phyloP scores from a whole-genome alignment of 2,888 invertebrate species.

The Hanleya hanleyi region DNA sequence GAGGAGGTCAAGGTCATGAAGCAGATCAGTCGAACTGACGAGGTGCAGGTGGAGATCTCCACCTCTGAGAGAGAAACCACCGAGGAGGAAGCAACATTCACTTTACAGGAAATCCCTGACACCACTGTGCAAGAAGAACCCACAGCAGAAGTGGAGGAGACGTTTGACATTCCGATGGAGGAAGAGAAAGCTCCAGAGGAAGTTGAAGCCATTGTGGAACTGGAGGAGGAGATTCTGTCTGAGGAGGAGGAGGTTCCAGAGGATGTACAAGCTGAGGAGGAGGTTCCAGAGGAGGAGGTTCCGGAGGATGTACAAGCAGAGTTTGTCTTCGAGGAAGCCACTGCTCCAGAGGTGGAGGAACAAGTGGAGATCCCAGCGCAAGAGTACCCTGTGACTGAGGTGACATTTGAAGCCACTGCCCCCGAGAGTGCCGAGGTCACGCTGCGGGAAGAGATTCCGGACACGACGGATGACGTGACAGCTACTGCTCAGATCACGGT shows the following conservation, averaged over 20 bases:
- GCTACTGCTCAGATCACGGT: slow-evolving; percentile 1
- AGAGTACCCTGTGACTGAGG: background rate
- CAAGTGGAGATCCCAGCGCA: background rate
- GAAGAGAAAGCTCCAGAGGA: slow-evolving; percentile 13
- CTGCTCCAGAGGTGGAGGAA: background rate
- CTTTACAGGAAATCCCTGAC: slow-evolving; percentile 6
- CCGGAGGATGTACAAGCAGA: background rate
- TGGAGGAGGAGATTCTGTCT: background rate
- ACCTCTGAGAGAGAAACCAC: background rate
- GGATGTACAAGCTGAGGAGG: background rate
- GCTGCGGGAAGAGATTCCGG: background rate
- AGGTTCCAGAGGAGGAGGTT: background rate
- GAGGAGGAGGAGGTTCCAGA: background rate
- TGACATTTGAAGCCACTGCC: background rate
- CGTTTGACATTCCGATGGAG: slow-evolving; percentile 1
- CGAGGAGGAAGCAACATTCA: background rate
- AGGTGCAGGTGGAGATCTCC: slow-evolving; percentile 1
- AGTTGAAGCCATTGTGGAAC: background rate
- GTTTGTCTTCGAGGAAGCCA: background rate
- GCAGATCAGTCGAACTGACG: background rate
- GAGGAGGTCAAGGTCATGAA: slow-evolving; percentile 40
- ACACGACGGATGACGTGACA: background rate
- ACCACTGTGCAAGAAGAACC: slow-evolving; percentile 23
- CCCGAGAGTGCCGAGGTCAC: background rate
- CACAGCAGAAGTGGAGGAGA: slow-evolving; percentile 11